Percentiles rank a stretch among this genome's conserved stretches.
phyloP scores from a whole-genome alignment of 2,113 vertebrate species.

The Mustela lutreola region DNA sequence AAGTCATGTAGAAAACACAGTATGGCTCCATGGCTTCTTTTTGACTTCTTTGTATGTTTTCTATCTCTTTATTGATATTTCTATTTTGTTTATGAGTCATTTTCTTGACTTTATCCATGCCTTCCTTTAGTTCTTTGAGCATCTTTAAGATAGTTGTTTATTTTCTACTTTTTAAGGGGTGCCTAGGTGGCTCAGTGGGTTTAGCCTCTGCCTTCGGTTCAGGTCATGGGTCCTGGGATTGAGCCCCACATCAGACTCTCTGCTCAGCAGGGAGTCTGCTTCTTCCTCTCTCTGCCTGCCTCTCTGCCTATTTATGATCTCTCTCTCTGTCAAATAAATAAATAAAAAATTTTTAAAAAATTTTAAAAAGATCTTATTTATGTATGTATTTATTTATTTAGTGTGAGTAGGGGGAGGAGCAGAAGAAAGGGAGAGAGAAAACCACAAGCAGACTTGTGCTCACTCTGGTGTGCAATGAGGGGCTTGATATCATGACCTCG shows the following conservation, averaged over 20 bases:
- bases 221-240: too few relatives aligned
- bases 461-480: not conserved
- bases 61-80: not conserved
- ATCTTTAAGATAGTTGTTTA: not conserved
- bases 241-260: too few relatives aligned
- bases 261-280: too few relatives aligned
- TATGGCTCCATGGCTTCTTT: not conserved
- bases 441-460: not conserved
- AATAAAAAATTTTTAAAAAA: too few relatives aligned
- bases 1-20: not conserved
- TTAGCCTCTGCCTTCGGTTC: too few relatives aligned
- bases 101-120: not conserved
- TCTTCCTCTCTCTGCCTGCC: too few relatives aligned
- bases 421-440: not conserved
- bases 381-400: not conserved
- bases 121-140: not conserved
- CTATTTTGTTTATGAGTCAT: not conserved
- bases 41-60: not conserved
- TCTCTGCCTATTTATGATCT: too few relatives aligned
- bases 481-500: not conserved
- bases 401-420: not conserved
- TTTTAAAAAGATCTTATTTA: not conserved
- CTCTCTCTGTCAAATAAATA: too few relatives aligned
- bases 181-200: too few relatives aligned
- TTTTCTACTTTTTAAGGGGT: too few relatives aligned